A percentile compares a stretch with the other conserved stretches of the same genome.
Evolutionary conservation across 2,888 invertebrate genomes (phyloP).

Genomic region (Apoderus coryli): DNA sequence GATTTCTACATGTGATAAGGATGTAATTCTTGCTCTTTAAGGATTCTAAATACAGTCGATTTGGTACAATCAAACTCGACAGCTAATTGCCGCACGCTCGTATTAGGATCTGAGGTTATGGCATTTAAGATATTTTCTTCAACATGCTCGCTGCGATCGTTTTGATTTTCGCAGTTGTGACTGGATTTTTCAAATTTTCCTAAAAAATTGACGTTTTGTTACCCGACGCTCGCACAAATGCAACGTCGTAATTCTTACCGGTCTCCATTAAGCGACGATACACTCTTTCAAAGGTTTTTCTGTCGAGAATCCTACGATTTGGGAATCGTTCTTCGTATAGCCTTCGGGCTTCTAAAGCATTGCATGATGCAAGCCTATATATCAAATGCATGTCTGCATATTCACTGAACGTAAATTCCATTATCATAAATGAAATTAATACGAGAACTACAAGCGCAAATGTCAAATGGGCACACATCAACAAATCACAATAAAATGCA

Average conservation of each 20-base stretch:
- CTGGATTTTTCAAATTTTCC: slow-evolving; percentile 7
- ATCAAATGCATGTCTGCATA: slow-evolving; percentile 11
- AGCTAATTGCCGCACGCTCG: slow-evolving; percentile 8
- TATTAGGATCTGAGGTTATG: slow-evolving; percentile 3
- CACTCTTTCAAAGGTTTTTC: slow-evolving; percentile 9
- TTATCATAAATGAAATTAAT: slow-evolving; percentile 1
- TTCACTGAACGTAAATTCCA: slow-evolving; percentile 8
- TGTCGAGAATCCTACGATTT: slow-evolving; percentile 7
- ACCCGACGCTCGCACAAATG: neutral
- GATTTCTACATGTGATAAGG: slow-evolving; percentile 8
- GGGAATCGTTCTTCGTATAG: slow-evolving; percentile 9
- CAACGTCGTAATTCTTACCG: neutral
- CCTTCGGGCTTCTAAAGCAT: slow-evolving; percentile 9
- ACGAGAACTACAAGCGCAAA: neutral
- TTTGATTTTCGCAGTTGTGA: slow-evolving; percentile 10
- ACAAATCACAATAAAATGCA: neutral
- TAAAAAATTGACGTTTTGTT: slow-evolving; percentile 7
- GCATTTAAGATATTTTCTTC: slow-evolving; percentile 10
- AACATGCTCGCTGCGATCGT: slow-evolving; percentile 6
- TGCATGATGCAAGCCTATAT: slow-evolving; percentile 8
- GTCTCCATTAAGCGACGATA: slow-evolving; percentile 1
- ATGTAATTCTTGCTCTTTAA: slow-evolving; percentile 10
- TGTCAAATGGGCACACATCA: slow-evolving; percentile 1
- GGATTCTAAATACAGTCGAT: slow-evolving; percentile 8
- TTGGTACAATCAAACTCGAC: slow-evolving; percentile 6